Conservation (phyloP, 1,140 invertebrate genomes). For the Drosophila asahinai region DNA sequence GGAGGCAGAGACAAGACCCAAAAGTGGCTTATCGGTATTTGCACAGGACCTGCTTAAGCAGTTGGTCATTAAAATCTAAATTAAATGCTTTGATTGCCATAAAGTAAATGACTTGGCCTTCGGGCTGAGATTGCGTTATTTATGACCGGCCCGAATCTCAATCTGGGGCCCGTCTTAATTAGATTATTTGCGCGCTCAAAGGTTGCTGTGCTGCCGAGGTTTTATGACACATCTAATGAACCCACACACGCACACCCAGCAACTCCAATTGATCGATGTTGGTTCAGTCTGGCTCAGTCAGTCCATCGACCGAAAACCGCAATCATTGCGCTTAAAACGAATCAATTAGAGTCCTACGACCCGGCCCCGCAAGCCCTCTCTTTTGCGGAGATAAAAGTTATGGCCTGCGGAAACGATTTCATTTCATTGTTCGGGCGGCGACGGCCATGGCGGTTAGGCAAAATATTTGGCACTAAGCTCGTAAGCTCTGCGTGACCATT, state of each 20-base stretch:
- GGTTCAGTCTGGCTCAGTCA: background rate
- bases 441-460: constrained; percentile 20
- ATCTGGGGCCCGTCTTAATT: constrained; percentile 53
- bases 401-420: constrained; percentile 41
- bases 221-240: constrained; percentile 66
- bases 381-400: constrained; percentile 20
- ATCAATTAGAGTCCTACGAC: constrained; percentile 58
- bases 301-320: constrained; percentile 45
- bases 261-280: constrained; percentile 40
- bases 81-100: constrained; percentile 76
- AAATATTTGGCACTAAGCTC: constrained; percentile 35
- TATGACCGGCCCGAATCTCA: constrained; percentile 46
- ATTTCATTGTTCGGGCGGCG: constrained; percentile 4
- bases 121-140: constrained; percentile 71
- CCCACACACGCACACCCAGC: constrained; percentile 13
- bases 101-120: constrained; percentile 76
- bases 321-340: constrained; percentile 57
- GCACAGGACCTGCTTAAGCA: constrained; percentile 53
- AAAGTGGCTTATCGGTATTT: constrained; percentile 72
- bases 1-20: constrained; percentile 18
- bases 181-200: constrained; percentile 63
- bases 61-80: constrained; percentile 73
- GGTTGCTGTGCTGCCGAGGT: constrained; percentile 10
- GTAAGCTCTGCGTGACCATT: constrained; percentile 29
- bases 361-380: constrained; percentile 2